Conservation (phyloP, 2,888 invertebrate species). For the Drosophila colorata region DNA sequence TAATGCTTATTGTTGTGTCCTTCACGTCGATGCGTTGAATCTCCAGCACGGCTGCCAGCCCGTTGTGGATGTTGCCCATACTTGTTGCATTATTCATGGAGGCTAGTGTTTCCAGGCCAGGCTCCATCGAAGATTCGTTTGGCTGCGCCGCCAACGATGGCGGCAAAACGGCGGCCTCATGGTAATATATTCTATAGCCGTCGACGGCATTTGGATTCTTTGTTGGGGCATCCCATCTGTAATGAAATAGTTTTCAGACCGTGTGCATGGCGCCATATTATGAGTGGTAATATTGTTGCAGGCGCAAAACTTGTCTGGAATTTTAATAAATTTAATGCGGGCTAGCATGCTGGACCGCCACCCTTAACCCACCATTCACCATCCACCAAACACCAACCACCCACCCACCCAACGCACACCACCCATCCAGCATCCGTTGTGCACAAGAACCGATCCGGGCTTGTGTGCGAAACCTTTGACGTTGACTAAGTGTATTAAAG, state of each 20-base stretch:
- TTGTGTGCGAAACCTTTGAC: conserved; percentile 71
- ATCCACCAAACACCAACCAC: not conserved
- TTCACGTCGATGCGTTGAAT: conserved; percentile 91
- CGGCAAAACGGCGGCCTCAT: conserved; percentile 87
- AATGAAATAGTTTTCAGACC: conserved; percentile 78
- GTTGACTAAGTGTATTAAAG: conserved; percentile 80
- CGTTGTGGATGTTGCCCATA: conserved; percentile 69
- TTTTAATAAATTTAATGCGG: conserved; percentile 78
- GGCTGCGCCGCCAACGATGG: conserved; percentile 56
- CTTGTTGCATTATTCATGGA: conserved; percentile 82
- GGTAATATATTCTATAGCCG: conserved; percentile 93
- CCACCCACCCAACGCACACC: not conserved
- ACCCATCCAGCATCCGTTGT: conserved; percentile 2
- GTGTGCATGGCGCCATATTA: conserved; percentile 71
- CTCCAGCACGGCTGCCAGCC: conserved; percentile 82
- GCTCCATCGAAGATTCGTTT: conserved; percentile 57
- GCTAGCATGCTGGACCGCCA: conserved; percentile 14
- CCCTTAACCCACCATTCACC: conserved; percentile 3
- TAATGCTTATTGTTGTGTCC: conserved; percentile 89
- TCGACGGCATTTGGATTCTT: conserved; percentile 94
- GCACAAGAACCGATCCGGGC: conserved; percentile 13
- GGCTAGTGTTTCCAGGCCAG: conserved; percentile 53
- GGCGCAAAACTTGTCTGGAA: conserved; percentile 77
- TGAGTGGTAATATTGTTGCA: conserved; percentile 80
- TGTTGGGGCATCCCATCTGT: conserved; percentile 91